These are phyloP conservation scores for Struthio camelus DNA, from an alignment of 2,113 vertebrate species.

Conservation along the genomic window DNA sequence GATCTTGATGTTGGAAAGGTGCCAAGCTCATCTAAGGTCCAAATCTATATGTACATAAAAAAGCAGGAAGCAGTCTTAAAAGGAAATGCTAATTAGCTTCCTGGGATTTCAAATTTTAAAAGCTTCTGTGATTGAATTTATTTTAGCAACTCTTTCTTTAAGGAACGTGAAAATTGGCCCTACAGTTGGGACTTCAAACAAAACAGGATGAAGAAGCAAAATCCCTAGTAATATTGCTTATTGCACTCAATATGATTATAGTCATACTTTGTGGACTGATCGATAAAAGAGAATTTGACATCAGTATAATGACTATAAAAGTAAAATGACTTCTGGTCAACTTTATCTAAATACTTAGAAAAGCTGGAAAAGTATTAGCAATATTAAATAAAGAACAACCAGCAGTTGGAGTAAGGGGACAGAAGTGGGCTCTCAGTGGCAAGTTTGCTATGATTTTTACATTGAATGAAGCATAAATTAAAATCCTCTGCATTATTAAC, in stretches of 20 bases:
- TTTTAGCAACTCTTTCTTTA: conserved; percentile 70
- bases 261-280: neutral
- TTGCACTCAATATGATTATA: conserved; percentile 33
- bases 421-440: neutral
- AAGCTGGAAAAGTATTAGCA: neutral
- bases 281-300: conserved; percentile 53
- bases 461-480: conserved; percentile 45
- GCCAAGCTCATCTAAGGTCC: conserved; percentile 69
- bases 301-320: conserved; percentile 15
- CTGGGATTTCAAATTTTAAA: conserved; percentile 79
- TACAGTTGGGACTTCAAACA: conserved; percentile 68
- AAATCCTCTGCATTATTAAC: conserved; percentile 60
- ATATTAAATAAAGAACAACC: neutral
- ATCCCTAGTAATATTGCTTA: conserved; percentile 26
- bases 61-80: conserved; percentile 79
- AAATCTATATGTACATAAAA: conserved; percentile 70
- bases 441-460: conserved; percentile 25
- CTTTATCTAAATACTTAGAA: conserved; percentile 22
- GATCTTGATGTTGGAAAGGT: conserved; percentile 53
- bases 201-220: conserved; percentile 52
- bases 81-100: conserved; percentile 76
- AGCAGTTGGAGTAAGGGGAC: neutral
- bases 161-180: conserved; percentile 69
- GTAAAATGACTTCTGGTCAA: conserved; percentile 50
- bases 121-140: conserved; percentile 74